These are phyloP conservation scores for Psittacus erithacus DNA, from an alignment of 2,113 vertebrate genomes.

Conservation along the genomic window DNA sequence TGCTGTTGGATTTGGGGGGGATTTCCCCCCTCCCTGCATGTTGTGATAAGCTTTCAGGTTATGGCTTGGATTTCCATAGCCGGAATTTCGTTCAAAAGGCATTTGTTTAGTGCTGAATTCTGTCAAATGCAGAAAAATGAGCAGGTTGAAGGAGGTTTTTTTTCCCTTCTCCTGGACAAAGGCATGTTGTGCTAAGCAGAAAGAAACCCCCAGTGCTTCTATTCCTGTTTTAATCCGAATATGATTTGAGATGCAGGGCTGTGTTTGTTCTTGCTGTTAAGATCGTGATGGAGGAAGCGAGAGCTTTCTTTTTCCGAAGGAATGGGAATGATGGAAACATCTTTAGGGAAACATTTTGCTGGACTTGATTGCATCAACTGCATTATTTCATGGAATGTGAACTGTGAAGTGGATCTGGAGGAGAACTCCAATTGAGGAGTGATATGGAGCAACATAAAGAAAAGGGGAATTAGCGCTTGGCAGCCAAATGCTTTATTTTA, in stretches of 20 bases:
- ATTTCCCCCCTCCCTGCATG: background rate
- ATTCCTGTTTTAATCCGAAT: slow-evolving; percentile 50
- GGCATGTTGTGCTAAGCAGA: slow-evolving; percentile 29
- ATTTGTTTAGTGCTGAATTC: slow-evolving; percentile 30
- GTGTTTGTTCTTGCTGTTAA: slow-evolving; percentile 14
- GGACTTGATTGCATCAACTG: slow-evolving; percentile 63
- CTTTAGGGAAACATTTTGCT: slow-evolving; percentile 64
- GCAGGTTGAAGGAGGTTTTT: slow-evolving; percentile 6
- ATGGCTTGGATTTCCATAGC: slow-evolving; percentile 28
- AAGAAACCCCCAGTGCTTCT: slow-evolving; percentile 24
- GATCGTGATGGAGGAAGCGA: background rate
- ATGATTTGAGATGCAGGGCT: slow-evolving; percentile 18
- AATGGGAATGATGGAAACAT: slow-evolving; percentile 36
- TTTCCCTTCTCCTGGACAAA: slow-evolving; percentile 43
- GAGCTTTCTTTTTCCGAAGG: background rate
- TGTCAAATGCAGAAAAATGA: slow-evolving; percentile 57
- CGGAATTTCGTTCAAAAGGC: slow-evolving; percentile 54
- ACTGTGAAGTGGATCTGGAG: slow-evolving; percentile 67
- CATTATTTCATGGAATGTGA: slow-evolving; percentile 52
- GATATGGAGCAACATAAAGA: slow-evolving; percentile 30
- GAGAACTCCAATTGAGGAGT: slow-evolving; percentile 32
- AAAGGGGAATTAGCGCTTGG: slow-evolving; percentile 4
- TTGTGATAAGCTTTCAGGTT: slow-evolving; percentile 53
- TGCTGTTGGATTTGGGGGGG: background rate
- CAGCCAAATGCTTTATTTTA: slow-evolving; percentile 16